Conservation (phyloP, 2,888 invertebrate species). For the Heliconius aoede region DNA sequence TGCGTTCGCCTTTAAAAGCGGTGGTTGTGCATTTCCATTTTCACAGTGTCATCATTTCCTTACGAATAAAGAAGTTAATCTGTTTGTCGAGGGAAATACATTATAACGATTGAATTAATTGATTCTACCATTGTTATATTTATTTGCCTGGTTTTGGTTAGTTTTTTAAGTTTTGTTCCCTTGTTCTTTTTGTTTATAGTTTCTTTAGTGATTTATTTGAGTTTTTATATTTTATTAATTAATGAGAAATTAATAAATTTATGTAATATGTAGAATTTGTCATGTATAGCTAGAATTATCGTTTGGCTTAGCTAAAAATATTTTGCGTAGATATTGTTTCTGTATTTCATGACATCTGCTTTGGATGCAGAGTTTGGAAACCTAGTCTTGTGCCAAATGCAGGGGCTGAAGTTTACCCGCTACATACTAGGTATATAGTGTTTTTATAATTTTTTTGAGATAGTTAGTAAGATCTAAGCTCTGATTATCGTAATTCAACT, state of each 20-base stretch:
- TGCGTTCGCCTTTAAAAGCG: constrained; percentile 44
- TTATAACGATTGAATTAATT: constrained; percentile 29
- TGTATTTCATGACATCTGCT: constrained; percentile 25
- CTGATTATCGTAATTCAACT: too few relatives aligned
- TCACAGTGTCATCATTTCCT: constrained; percentile 41
- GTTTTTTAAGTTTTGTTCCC: background rate
- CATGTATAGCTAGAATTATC: too few relatives aligned
- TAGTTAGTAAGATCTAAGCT: too few relatives aligned
- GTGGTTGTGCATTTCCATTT: constrained; percentile 47
- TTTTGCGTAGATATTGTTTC: constrained; percentile 9
- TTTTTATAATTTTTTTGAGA: too few relatives aligned
- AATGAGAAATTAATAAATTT: background rate
- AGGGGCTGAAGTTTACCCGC: constrained; percentile 21
- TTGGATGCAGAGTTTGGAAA: constrained; percentile 26
- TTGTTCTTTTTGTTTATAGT: background rate
- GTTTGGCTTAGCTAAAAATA: too few relatives aligned
- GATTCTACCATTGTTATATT: background rate
- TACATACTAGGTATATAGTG: too few relatives aligned
- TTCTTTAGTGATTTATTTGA: background rate
- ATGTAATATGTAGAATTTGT: background rate
- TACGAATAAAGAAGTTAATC: constrained; percentile 41
- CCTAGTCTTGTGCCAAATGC: constrained; percentile 29
- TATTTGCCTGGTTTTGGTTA: constrained; percentile 14
- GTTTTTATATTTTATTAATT: background rate
- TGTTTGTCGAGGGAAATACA: constrained; percentile 36